A percentile compares a stretch with the other conserved stretches of the same genome.
Conservation (phyloP, 1,140 invertebrate genomes). For the Arion vulgaris region DNA sequence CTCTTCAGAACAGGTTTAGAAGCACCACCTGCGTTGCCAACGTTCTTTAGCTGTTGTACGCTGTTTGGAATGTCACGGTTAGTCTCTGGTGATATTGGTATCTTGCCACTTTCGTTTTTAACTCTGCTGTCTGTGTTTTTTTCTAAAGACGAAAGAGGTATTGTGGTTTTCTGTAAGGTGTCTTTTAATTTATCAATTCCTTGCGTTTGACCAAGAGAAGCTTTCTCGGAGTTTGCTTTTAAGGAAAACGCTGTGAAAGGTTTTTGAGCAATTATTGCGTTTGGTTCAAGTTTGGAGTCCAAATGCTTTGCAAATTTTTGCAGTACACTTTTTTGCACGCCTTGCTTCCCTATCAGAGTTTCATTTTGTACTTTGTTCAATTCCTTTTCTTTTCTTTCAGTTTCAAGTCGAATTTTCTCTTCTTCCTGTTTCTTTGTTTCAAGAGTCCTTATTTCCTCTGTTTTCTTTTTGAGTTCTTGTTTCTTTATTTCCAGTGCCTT, state of each 20-base stretch:
- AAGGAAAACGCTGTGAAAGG: background rate
- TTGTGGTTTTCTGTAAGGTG: background rate
- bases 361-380: background rate
- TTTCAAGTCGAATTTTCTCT: background rate
- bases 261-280: background rate
- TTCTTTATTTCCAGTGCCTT: background rate
- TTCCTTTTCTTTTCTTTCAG: background rate
- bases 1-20: background rate
- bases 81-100: background rate
- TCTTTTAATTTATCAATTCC: background rate
- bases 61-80: background rate
- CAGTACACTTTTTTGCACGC: background rate
- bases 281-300: background rate
- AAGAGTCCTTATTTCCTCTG: background rate
- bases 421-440: background rate
- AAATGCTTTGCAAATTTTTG: slow-evolving; percentile 8
- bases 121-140: no score
- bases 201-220: background rate
- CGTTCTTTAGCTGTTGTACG: background rate
- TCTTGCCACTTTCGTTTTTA: no score
- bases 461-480: background rate
- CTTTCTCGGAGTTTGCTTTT: background rate
- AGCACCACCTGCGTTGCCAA: background rate
- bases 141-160: background rate
- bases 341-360: background rate